Evolutionary conservation across 64 coral and sea anemone species (phyloP), one percentile per base, ranked within the genome.

Genomic region (Montipora foliosa): DNA sequence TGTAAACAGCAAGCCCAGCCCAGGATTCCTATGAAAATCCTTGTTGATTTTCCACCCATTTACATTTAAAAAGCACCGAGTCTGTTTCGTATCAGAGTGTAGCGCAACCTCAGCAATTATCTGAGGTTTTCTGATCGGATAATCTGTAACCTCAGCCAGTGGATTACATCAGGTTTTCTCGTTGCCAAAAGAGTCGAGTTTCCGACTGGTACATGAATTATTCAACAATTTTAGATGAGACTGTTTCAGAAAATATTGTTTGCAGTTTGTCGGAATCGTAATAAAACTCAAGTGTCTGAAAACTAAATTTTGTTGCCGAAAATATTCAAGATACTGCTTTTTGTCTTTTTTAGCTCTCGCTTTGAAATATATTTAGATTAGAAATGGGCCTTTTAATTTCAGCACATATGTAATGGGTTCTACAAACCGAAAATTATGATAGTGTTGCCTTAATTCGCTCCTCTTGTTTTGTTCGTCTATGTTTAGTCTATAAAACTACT

Each of bases 101-200:
- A 77, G 19, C 3, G 46, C 17, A 50, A 17, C 44, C 6, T 6
- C 44, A 8, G 76, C 19, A 22, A n/a, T 71, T 71, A 7, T 5
- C 4, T 71, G 4, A 20, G 17, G 68, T n/a, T 71, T 71, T 4
- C 21, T 71, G 68, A 22, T n/a, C 64, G 12, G 19, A 5, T 67
- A 55, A 55, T 7, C 10, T 3, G 61, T 71, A 71, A 48, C 44
- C 45, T 37, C 50, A 5, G 49, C 47, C 52, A n/a, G 49, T 47
- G 9, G 82, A 86, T 86, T 86, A 86, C 82, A 86, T 86, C 82
- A 86, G 82, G 70, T 86, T 8, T 21, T 6, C 16, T 17, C 37
- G 17, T 71, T 8, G 9, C 7, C 10, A 8, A 22, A 72, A 46
- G 44, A 72, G 67, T 50, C 82, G 66, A 86, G 46, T 86, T 68